Conservation (phyloP, 2,113 vertebrate genomes). For the Dinomys branickii region DNA sequence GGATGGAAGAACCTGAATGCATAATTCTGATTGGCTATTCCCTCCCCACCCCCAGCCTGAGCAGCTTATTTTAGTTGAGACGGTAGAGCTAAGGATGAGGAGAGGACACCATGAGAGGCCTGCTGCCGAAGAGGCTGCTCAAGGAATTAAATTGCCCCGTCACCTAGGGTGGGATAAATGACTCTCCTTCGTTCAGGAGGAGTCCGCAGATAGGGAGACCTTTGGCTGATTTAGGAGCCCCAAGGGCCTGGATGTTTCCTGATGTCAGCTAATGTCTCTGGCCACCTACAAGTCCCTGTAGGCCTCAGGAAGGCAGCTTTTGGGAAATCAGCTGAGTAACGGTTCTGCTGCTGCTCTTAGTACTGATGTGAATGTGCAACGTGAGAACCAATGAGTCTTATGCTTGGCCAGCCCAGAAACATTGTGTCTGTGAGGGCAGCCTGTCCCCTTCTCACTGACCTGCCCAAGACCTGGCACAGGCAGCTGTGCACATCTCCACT, state of each 20-base stretch:
- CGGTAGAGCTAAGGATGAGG: background rate
- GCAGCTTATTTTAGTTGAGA: background rate
- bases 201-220: background rate
- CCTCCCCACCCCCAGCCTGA: background rate
- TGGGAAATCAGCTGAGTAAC: constrained; percentile 70
- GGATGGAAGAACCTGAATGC: background rate
- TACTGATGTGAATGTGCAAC: constrained; percentile 44
- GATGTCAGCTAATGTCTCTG: constrained; percentile 67
- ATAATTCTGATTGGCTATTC: background rate
- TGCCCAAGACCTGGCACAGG: background rate
- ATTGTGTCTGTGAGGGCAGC: background rate
- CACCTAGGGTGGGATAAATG: constrained; percentile 1
- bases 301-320: constrained; percentile 55
- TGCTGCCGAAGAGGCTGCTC: background rate
- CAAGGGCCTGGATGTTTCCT: constrained; percentile 23
- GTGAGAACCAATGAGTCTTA: constrained; percentile 12
- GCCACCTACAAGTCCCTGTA: constrained; percentile 21
- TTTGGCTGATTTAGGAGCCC: constrained; percentile 25
- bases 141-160: background rate
- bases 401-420: background rate
- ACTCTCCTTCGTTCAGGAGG: background rate
- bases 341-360: constrained; percentile 46
- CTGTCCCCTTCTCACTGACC: background rate
- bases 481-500: background rate
- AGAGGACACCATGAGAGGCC: background rate